These are phyloP conservation scores for Orchesella cincta DNA, from an alignment of 1,140 invertebrate species.

Conservation along the genomic window DNA sequence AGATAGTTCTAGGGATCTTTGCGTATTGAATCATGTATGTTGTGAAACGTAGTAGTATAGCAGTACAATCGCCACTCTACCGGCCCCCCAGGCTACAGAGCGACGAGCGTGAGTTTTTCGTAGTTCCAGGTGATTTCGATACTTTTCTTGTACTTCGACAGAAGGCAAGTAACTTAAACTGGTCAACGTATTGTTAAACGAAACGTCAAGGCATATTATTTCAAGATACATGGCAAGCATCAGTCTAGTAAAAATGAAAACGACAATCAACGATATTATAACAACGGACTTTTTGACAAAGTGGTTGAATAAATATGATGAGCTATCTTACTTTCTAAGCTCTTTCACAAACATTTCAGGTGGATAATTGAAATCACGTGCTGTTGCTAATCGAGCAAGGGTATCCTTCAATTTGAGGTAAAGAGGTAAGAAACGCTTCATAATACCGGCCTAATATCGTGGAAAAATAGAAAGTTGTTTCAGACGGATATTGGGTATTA, in stretches of 20 bases:
- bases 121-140: neutral
- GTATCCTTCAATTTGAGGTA: neutral
- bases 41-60: slow-evolving; percentile 8
- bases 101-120: slow-evolving; percentile 23
- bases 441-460: neutral
- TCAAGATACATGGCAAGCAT: neutral
- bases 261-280: too few relatives aligned
- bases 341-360: neutral
- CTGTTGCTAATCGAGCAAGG: neutral
- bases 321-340: neutral
- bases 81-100: slow-evolving; percentile 30
- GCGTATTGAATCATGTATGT: neutral
- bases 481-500: neutral
- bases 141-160: neutral
- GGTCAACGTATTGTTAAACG: neutral
- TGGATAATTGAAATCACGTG: neutral
- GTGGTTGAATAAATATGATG: too few relatives aligned
- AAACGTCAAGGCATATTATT: neutral
- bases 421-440: neutral
- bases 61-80: slow-evolving; percentile 13
- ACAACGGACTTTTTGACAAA: too few relatives aligned
- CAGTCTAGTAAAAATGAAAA: slow-evolving; percentile 4
- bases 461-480: neutral
- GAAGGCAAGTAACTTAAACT: neutral
- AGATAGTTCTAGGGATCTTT: too few relatives aligned